Base-by-base conservation (phyloP, 2,113 vertebrate species). In the Cathartes aura region DNA sequence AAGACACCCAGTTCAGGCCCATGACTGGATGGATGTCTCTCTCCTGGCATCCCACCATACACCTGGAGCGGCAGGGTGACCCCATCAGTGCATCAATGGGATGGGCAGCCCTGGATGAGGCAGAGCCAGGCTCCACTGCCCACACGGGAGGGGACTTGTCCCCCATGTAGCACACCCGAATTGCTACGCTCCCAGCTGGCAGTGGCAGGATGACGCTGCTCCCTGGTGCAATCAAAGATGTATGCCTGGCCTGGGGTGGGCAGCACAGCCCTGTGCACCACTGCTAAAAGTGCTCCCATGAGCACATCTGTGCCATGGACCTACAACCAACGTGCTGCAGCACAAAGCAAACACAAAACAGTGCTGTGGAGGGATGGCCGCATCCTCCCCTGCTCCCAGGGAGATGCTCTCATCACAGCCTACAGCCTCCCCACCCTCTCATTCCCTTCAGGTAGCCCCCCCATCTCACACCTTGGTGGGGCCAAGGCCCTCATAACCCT, bases 101-200 rank as follows among this genome's bases (percentile, higher is more conserved):
- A 67, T 0, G 0, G 38, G 32, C 48, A 88, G 60, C 36, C 53
- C 66, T 34, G 32, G 20, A 50, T n/a, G 36, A 83, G 20, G 14
- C 42, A 73, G 23, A 48, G 36, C 11, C 32, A 87, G 53, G 52
- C 24, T 83, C 32, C 32, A 8, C 24, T 26, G 34, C 29, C 71
- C 66, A 3, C 34, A 14, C 0, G 0, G 21, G 9, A 68, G 7
- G 12, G n/a, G 15, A 22, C 38, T 32, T 18, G 24, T 5, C 26
- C 29, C 16, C 17, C 0, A 6, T 0, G 1, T 1, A 60, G 68
- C 62, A 64, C 22, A 68, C 9, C 5, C 8, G 0, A 78, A 66
- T 1, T 30, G 36, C 56, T 5, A 1, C 0, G 0, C 52, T 70
- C 40, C 26, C 68, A 56, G 34, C 19, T 11, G 53, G 8, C 86